Conservation (phyloP, 2,113 vertebrate genomes). For the Atherinomorus stipes region DNA sequence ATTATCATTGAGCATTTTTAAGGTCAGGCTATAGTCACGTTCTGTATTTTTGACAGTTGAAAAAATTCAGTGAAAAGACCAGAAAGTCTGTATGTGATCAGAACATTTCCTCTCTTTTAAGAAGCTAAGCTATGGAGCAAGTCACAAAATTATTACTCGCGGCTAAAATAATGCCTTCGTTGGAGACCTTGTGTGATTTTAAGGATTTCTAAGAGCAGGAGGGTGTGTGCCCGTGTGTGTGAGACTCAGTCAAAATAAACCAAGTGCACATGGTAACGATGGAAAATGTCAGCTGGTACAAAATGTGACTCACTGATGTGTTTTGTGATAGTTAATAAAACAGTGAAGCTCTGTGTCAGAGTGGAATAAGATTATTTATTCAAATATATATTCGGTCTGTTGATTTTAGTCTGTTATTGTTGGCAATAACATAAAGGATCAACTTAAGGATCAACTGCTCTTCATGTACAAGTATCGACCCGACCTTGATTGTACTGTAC, state of each 20-base stretch:
- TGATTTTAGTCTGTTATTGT: background rate
- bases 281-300: background rate
- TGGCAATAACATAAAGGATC: background rate
- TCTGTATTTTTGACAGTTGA: no score
- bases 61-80: no score
- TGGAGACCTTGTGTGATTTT: no score
- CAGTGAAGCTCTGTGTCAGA: background rate
- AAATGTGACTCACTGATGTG: background rate
- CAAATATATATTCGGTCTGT: background rate
- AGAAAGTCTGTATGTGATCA: no score
- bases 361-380: background rate
- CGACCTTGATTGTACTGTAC: background rate
- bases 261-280: background rate
- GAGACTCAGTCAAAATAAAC: conserved; percentile 5
- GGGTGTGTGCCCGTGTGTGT: background rate
- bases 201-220: no score
- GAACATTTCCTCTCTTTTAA: no score
- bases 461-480: background rate
- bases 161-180: no score
- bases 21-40: no score
- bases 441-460: no score
- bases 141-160: no score
- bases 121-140: no score
- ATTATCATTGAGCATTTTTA: no score
- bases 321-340: background rate